These are phyloP conservation scores for Psephotus haematonotus DNA, from an alignment of 2,113 vertebrate species.

Conservation along the genomic window DNA sequence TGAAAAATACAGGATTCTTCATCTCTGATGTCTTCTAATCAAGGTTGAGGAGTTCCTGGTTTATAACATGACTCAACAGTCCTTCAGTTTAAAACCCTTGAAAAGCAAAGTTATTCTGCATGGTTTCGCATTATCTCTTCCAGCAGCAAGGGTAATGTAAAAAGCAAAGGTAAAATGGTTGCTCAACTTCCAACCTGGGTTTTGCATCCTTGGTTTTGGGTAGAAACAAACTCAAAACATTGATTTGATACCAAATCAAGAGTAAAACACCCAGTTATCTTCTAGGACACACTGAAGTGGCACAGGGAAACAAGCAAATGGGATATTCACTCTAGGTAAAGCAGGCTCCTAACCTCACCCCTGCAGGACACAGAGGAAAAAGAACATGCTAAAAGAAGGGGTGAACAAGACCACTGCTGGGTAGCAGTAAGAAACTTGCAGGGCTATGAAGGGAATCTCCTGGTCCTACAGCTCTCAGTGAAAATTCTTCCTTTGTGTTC, in stretches of 20 bases:
- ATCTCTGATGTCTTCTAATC: neutral
- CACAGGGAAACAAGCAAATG: neutral
- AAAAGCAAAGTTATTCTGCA: neutral
- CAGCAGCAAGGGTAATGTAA: neutral
- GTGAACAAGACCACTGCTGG: neutral
- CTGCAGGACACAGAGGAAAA: neutral
- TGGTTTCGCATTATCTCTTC: neutral
- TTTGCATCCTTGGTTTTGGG: neutral
- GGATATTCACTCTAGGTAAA: neutral
- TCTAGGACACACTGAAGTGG: neutral
- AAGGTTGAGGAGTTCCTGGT: neutral
- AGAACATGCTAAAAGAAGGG: neutral
- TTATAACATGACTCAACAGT: neutral
- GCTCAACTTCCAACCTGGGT: neutral
- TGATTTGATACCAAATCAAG: neutral
- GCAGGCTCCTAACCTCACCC: neutral
- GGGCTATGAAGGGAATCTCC: neutral
- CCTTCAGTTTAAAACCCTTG: neutral
- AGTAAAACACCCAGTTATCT: neutral
- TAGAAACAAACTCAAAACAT: neutral
- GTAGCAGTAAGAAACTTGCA: neutral
- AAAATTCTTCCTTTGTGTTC: neutral
- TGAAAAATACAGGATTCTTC: neutral
- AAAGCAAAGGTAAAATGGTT: neutral
- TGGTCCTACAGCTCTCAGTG: fast-evolving